A percentile compares a stretch with the other conserved stretches of the same genome.
phyloP scores from a whole-genome alignment of 2,797 vertebrate species.

The Sebastes itinus region DNA sequence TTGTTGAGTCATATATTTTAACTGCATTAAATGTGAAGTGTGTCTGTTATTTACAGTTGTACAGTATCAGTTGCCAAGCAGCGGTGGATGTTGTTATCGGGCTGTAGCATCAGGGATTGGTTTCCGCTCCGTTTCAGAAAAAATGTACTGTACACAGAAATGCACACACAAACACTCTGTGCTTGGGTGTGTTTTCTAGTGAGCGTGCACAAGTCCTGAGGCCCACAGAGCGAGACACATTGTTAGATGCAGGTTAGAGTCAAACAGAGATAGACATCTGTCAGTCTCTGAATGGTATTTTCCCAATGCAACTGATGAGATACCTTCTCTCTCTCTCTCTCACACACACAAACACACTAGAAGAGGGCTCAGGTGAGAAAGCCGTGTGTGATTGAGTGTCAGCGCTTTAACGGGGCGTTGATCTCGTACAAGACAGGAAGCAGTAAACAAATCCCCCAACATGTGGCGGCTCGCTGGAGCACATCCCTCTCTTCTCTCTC shows the following conservation, averaged over 20 bases:
- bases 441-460: slow-evolving; percentile 76
- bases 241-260: slow-evolving; percentile 62
- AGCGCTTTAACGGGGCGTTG: slow-evolving; percentile 63
- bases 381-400: slow-evolving; percentile 40
- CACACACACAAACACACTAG: not conserved
- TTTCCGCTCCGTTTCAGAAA: slow-evolving; percentile 71
- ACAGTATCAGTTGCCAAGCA: slow-evolving; percentile 43
- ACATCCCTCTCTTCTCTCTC: slow-evolving; percentile 48
- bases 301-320: slow-evolving; percentile 69
- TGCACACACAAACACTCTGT: not conserved
- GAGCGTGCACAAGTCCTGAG: slow-evolving; percentile 34
- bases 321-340: not conserved
- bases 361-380: slow-evolving; percentile 50
- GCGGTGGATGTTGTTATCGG: slow-evolving; percentile 63
- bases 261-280: slow-evolving; percentile 68
- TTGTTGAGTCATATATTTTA: slow-evolving; percentile 30
- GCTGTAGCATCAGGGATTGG: slow-evolving; percentile 74
- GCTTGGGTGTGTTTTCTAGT: not conserved
- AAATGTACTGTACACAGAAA: slow-evolving; percentile 42
- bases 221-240: slow-evolving; percentile 41
- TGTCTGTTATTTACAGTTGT: slow-evolving; percentile 41
- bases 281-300: slow-evolving; percentile 66
- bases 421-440: slow-evolving; percentile 70
- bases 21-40: slow-evolving; percentile 24
- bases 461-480: slow-evolving; percentile 72